Percentiles rank a stretch among this genome's conserved stretches.
Conservation (phyloP, 2,113 vertebrate genomes). For the Acanthisitta chloris region DNA sequence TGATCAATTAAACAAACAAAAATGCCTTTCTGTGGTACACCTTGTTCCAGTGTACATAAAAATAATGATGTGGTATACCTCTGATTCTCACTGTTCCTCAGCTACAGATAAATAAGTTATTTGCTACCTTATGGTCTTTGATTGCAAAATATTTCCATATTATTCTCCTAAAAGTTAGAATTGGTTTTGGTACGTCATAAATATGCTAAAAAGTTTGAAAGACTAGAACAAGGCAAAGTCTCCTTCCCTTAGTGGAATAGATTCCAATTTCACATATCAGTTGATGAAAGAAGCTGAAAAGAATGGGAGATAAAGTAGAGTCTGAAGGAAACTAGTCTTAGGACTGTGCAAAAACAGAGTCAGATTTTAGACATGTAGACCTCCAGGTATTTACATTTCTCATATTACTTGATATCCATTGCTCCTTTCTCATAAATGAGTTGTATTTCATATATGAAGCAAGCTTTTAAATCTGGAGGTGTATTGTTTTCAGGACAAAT, state of each 20-base stretch:
- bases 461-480: not conserved
- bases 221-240: not conserved
- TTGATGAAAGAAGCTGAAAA: conserved; percentile 6
- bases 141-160: not conserved
- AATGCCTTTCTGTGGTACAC: not conserved
- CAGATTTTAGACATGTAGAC: not conserved
- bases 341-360: not conserved
- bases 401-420: not conserved
- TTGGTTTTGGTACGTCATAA: not conserved
- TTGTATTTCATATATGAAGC: not conserved
- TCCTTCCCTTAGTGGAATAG: not conserved
- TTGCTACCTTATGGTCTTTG: not conserved
- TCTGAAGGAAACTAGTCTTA: not conserved
- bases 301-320: not conserved
- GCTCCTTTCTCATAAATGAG: not conserved
- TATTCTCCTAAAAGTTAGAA: not conserved
- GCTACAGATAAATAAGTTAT: not conserved
- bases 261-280: not conserved
- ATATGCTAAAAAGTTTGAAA: not conserved
- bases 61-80: not conserved
- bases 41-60: not conserved
- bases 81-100: not conserved
- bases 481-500: not conserved
- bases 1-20: not conserved
- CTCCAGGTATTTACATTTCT: not conserved